Percentiles rank a stretch among this genome's conserved stretches.
phyloP scores from a whole-genome alignment of 2,797 vertebrate genomes.

The Ptychadena robeensis region DNA sequence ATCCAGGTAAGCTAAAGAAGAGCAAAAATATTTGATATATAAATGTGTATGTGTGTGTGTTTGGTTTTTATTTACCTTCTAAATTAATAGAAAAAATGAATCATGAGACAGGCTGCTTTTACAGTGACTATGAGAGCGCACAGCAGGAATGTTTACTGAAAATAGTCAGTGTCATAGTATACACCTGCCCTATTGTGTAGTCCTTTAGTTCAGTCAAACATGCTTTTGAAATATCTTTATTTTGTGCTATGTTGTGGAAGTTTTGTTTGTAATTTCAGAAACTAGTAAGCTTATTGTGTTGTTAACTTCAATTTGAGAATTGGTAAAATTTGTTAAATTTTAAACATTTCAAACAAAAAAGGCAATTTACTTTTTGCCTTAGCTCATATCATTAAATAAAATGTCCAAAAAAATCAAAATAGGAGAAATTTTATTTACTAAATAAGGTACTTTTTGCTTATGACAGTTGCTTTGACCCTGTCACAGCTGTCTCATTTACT shows the following conservation, averaged over 20 bases:
- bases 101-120: neutral
- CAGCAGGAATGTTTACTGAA: neutral
- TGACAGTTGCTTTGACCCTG: too few species aligned
- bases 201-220: neutral
- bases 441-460: too few species aligned
- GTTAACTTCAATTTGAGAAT: too few species aligned
- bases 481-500: too few species aligned
- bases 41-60: neutral
- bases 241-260: neutral
- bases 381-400: too few species aligned
- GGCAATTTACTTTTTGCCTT: too few species aligned
- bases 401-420: too few species aligned
- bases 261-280: neutral
- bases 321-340: too few species aligned
- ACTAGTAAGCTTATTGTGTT: too few species aligned
- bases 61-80: neutral
- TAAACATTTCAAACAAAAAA: too few species aligned
- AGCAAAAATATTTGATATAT: neutral
- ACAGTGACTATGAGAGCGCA: neutral
- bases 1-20: constrained; percentile 1
- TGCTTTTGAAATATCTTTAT: neutral
- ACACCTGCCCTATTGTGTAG: too few species aligned
- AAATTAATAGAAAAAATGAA: neutral
- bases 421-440: too few species aligned
- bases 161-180: neutral